Percentiles rank a stretch among this genome's conserved stretches.
Evolutionary conservation across 2,113 vertebrate genomes (phyloP).

Genomic region (Paradoxurus hermaphroditus): DNA sequence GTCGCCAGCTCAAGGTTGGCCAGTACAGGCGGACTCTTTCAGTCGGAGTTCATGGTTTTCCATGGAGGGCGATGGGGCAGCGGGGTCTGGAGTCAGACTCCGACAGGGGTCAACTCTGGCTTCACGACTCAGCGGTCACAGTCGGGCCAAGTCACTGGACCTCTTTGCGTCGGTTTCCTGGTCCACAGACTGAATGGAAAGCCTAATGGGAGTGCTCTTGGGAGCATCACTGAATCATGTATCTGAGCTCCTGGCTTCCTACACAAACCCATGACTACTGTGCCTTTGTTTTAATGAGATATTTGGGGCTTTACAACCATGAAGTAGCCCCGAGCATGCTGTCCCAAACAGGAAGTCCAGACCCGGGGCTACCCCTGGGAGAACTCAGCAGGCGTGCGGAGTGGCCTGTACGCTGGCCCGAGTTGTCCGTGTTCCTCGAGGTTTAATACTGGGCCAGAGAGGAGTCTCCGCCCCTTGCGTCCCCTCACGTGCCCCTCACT

Average conservation of each 20-base stretch:
- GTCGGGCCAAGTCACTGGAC: not conserved
- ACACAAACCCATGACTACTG: not conserved
- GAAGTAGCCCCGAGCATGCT: not conserved
- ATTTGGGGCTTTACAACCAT: not conserved
- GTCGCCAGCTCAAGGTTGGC: not conserved
- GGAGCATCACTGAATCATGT: not conserved
- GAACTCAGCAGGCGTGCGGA: not conserved
- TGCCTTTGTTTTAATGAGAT: not conserved
- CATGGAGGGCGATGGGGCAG: not conserved
- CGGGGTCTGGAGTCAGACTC: not conserved
- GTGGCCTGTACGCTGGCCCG: not conserved
- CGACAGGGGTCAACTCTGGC: not conserved
- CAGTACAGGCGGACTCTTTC: not conserved
- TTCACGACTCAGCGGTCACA: not conserved
- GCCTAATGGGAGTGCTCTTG: not conserved
- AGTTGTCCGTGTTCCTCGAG: not conserved
- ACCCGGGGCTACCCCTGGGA: too few relatives aligned
- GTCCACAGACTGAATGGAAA: not conserved
- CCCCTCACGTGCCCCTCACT: not conserved
- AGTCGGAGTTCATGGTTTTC: not conserved
- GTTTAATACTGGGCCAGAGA: not conserved
- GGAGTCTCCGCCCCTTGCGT: not conserved
- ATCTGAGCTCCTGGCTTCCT: not conserved
- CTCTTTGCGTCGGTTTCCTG: not conserved
- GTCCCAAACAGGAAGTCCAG: not conserved